These are phyloP conservation scores for Glyptemys insculpta DNA, from an alignment of 2,797 vertebrate species.

Conservation along the genomic window DNA sequence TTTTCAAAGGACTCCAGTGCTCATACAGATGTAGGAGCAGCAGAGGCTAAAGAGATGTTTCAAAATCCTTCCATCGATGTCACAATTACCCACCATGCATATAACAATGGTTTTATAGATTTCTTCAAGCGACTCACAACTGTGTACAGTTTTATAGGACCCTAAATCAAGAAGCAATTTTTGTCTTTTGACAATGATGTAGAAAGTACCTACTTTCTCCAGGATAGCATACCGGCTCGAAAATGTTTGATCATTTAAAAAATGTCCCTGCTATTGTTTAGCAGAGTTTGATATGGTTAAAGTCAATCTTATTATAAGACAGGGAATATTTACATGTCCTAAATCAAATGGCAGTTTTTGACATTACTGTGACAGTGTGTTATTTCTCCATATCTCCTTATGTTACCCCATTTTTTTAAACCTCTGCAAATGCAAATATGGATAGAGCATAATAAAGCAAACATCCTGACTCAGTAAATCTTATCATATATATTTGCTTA, in stretches of 20 bases:
- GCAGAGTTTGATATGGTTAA: not conserved
- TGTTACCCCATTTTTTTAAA: not conserved
- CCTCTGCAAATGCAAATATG: not conserved
- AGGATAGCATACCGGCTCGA: not conserved
- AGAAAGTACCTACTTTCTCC: not conserved
- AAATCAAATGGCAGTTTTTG: constrained; percentile 51
- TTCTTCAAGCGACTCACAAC: not conserved
- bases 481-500: not conserved
- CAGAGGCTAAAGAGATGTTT: not conserved
- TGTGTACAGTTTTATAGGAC: not conserved
- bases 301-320: not conserved
- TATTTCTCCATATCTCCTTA: not conserved
- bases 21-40: not conserved
- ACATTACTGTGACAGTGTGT: not conserved
- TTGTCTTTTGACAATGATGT: constrained; percentile 26
- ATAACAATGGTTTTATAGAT: constrained; percentile 1
- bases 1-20: not conserved
- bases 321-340: not conserved
- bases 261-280: not conserved
- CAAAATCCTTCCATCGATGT: not conserved
- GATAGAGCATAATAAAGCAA: not conserved
- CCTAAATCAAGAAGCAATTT: constrained; percentile 59
- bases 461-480: not conserved
- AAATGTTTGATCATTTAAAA: not conserved
- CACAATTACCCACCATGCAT: not conserved